Percentiles rank a stretch among this genome's conserved stretches.
phyloP scores from a whole-genome alignment of 2,113 vertebrate species.

The Peromyscus leucopus region DNA sequence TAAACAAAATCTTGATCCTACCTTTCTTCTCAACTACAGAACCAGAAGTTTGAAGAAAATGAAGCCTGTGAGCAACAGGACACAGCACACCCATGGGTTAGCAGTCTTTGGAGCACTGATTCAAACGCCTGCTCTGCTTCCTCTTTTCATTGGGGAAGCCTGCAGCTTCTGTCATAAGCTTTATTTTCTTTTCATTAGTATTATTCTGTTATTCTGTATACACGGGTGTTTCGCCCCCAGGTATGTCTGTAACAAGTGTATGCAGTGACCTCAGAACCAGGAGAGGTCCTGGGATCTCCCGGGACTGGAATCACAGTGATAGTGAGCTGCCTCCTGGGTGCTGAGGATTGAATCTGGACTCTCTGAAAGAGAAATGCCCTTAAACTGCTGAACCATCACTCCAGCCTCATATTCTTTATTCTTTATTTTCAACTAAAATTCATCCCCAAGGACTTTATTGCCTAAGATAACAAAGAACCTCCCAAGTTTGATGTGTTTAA shows the following conservation, averaged over 20 bases:
- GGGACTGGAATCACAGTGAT: not conserved
- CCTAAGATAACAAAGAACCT: constrained; percentile 4
- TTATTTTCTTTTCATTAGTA: not conserved
- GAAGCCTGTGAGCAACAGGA: not conserved
- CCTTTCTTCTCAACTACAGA: not conserved
- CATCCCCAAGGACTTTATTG: not conserved
- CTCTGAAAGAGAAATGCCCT: not conserved
- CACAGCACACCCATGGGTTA: not conserved
- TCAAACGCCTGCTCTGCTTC: not conserved
- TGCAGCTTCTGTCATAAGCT: not conserved
- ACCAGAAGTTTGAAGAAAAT: not conserved
- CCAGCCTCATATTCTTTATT: not conserved
- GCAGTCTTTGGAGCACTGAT: not conserved
- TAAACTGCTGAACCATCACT: not conserved
- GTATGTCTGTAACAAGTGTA: not conserved
- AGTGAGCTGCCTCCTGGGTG: not conserved
- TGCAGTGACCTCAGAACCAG: not conserved
- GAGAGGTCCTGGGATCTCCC: not conserved
- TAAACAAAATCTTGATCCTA: not conserved
- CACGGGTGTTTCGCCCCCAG: not conserved
- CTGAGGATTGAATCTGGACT: not conserved
- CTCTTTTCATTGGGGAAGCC: not conserved
- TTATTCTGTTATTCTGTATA: not conserved
- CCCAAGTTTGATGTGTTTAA: not conserved
- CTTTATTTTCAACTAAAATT: constrained; percentile 25